phyloP scores from a whole-genome alignment of 2,888 invertebrate genomes.

The Luperina nickerlii region DNA sequence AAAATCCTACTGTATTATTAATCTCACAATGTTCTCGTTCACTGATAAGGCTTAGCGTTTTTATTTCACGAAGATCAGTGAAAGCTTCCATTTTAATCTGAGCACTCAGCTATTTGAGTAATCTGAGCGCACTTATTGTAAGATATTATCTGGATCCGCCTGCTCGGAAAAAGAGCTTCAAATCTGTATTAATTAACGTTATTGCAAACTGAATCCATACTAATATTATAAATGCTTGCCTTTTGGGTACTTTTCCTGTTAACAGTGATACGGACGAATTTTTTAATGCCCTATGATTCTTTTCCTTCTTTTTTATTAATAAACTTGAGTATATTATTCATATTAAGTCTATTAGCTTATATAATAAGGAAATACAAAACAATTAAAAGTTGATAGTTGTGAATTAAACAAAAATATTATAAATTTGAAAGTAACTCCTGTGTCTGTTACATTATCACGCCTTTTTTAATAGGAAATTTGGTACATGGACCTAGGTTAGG shows the following conservation, averaged over 20 bases:
- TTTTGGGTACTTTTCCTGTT: neutral
- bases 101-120: constrained; percentile 38
- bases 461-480: too few relatives aligned
- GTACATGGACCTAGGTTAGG: too few relatives aligned
- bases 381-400: too few relatives aligned
- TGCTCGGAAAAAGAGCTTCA: neutral
- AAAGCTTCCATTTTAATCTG: constrained; percentile 37
- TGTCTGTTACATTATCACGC: too few relatives aligned
- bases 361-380: too few relatives aligned
- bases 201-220: neutral
- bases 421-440: too few relatives aligned
- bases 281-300: too few relatives aligned
- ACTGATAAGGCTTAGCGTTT: neutral
- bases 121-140: constrained; percentile 35
- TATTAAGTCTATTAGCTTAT: too few relatives aligned
- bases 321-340: too few relatives aligned
- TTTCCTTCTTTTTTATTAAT: too few relatives aligned
- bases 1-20: neutral
- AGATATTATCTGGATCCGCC: constrained; percentile 15
- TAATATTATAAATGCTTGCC: neutral
- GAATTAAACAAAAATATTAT: too few relatives aligned
- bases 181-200: constrained; percentile 2
- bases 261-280: too few relatives aligned
- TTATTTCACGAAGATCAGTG: constrained; percentile 25
- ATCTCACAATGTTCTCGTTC: constrained; percentile 1